phyloP scores from a whole-genome alignment of 2,888 invertebrate species.

The Protonemura montana region DNA sequence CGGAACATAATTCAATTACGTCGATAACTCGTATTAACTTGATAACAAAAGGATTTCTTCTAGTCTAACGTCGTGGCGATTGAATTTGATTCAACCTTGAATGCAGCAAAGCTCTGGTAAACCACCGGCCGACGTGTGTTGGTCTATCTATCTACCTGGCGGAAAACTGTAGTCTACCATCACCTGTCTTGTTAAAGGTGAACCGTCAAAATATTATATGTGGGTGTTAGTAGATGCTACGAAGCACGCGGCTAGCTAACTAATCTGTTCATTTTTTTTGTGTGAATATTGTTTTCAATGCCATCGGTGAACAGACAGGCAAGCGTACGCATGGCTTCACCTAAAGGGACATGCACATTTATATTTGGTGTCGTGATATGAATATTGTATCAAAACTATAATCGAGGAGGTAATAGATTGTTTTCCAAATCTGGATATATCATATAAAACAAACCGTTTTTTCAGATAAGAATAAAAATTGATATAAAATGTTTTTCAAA shows the following conservation, averaged over 20 bases:
- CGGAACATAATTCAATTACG: neutral
- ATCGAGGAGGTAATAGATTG: too few species aligned
- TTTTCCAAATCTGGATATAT: too few species aligned
- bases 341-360: neutral
- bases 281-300: neutral
- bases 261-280: neutral
- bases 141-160: too few species aligned
- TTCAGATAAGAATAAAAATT: too few species aligned
- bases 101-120: neutral
- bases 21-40: neutral
- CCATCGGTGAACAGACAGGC: neutral
- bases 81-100: neutral
- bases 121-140: neutral
- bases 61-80: neutral
- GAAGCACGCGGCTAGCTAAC: neutral
- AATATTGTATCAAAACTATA: neutral
- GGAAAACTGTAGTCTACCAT: neutral
- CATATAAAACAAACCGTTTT: too few species aligned
- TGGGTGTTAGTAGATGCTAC: neutral
- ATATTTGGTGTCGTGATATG: neutral
- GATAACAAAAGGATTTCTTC: neutral
- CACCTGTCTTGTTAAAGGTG: constrained; percentile 2
- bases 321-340: neutral
- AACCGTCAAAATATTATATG: neutral
- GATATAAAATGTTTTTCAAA: too few species aligned